A percentile compares a stretch with the other conserved stretches of the same genome.
phyloP scores from a whole-genome alignment of 2,888 invertebrate species.

The Orchesella flavescens region DNA sequence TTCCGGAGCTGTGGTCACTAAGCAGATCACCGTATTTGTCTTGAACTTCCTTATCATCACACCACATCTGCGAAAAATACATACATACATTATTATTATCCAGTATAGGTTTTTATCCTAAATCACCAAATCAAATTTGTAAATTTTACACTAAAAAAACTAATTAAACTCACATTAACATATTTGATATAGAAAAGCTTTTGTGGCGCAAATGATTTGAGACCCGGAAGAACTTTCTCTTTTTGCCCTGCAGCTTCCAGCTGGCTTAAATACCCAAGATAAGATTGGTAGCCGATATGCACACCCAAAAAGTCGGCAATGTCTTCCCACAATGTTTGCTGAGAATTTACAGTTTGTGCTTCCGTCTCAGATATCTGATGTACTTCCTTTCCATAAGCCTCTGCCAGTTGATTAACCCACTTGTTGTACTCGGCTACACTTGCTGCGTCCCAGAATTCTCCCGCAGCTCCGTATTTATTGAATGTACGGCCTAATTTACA shows the following conservation, averaged over 20 bases:
- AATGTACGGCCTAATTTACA: conserved; percentile 12
- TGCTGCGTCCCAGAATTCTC: conserved; percentile 17
- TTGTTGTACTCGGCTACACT: not conserved
- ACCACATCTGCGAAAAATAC: conserved; percentile 28
- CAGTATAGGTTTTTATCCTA: too few relatives aligned
- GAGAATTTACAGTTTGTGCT: not conserved
- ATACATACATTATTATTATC: too few relatives aligned
- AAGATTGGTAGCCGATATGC: conserved; percentile 8
- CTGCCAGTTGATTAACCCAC: conserved; percentile 12
- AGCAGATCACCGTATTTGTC: not conserved
- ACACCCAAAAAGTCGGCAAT: conserved; percentile 19
- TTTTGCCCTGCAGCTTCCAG: not conserved
- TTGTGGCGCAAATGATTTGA: conserved; percentile 3
- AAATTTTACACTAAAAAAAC: too few relatives aligned
- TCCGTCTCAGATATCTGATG: not conserved
- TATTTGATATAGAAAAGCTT: conserved; percentile 42
- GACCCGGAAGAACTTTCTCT: conserved; percentile 24
- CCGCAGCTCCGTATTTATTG: not conserved
- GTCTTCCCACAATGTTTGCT: conserved; percentile 25
- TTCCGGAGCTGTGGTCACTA: conserved; percentile 1
- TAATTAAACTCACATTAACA: conserved; percentile 36
- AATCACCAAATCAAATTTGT: not conserved
- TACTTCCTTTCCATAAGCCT: not conserved
- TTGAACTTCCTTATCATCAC: conserved; percentile 30
- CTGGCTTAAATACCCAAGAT: conserved; percentile 8